Percentiles rank a stretch among this genome's conserved stretches.
These are phyloP conservation scores for Drosophila limbata DNA, from an alignment of 2,888 invertebrate genomes.

Conservation along the genomic window DNA sequence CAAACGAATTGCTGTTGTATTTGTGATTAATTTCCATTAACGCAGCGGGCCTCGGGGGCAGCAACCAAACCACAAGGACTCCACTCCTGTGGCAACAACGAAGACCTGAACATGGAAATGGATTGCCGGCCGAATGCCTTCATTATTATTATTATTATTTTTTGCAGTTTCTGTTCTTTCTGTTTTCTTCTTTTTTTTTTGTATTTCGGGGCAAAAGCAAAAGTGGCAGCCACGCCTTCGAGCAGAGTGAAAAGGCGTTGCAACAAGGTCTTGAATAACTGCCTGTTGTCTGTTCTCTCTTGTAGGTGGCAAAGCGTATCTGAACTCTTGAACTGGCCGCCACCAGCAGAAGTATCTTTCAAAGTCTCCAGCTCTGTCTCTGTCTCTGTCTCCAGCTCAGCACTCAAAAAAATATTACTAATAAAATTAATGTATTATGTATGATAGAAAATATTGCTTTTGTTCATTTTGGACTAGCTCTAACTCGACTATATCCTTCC, in stretches of 20 bases:
- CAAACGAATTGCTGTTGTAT: slow-evolving; percentile 58
- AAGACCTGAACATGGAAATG: slow-evolving; percentile 66
- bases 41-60: slow-evolving; percentile 40
- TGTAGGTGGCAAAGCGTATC: slow-evolving; percentile 65
- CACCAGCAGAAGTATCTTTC: slow-evolving; percentile 8
- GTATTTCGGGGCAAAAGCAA: slow-evolving; percentile 37
- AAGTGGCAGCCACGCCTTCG: slow-evolving; percentile 45
- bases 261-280: slow-evolving; percentile 25
- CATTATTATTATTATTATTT: slow-evolving; percentile 74
- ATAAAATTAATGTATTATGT: no score
- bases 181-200: background rate
- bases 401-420: background rate
- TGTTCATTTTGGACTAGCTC: no score
- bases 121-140: slow-evolving; percentile 83
- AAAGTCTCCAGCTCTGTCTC: background rate
- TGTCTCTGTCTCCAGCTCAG: background rate
- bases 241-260: slow-evolving; percentile 37
- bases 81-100: slow-evolving; percentile 25
- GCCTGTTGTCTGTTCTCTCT: slow-evolving; percentile 12
- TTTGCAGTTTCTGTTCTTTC: slow-evolving; percentile 30
- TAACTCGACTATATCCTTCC: no score
- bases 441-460: no score
- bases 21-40: slow-evolving; percentile 72
- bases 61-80: slow-evolving; percentile 44
- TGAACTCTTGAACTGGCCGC: slow-evolving; percentile 72